Conservation (phyloP, 2,888 invertebrate genomes). For the Orchesella flavescens region DNA sequence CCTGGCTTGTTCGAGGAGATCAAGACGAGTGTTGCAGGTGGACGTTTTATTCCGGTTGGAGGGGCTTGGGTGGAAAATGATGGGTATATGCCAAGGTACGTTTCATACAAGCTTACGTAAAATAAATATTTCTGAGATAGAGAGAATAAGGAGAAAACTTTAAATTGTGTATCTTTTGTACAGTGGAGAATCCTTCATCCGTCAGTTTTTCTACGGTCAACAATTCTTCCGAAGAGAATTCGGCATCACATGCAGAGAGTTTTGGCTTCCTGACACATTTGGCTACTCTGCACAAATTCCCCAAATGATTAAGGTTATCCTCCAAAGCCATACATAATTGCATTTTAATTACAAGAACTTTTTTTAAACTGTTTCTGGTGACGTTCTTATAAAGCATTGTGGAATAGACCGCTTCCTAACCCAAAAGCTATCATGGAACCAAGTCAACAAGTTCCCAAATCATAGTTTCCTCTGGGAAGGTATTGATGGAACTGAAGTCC, state of each 20-base stretch:
- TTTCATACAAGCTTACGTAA: too few relatives aligned
- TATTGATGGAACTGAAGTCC: constrained; percentile 73
- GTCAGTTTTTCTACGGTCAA: constrained; percentile 77
- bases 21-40: constrained; percentile 73
- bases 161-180: too few relatives aligned
- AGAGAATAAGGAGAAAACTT: too few relatives aligned
- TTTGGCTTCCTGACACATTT: constrained; percentile 77
- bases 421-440: constrained; percentile 77
- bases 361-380: too few relatives aligned
- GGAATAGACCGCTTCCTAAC: constrained; percentile 76
- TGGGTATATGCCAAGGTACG: constrained; percentile 73
- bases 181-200: constrained; percentile 76
- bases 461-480: constrained; percentile 76
- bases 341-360: too few relatives aligned
- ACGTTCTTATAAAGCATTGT: constrained; percentile 73
- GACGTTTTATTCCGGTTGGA: constrained; percentile 76
- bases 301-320: constrained; percentile 75
- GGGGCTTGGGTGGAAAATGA: constrained; percentile 77
- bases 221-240: constrained; percentile 75
- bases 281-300: constrained; percentile 77
- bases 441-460: constrained; percentile 77
- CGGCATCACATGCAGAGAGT: constrained; percentile 75
- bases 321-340: too few relatives aligned
- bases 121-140: too few relatives aligned
- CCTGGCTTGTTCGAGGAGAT: constrained; percentile 75